Evolutionary conservation across 2,888 invertebrate genomes (phyloP).

Genomic region (Exocentrus adspersus): DNA sequence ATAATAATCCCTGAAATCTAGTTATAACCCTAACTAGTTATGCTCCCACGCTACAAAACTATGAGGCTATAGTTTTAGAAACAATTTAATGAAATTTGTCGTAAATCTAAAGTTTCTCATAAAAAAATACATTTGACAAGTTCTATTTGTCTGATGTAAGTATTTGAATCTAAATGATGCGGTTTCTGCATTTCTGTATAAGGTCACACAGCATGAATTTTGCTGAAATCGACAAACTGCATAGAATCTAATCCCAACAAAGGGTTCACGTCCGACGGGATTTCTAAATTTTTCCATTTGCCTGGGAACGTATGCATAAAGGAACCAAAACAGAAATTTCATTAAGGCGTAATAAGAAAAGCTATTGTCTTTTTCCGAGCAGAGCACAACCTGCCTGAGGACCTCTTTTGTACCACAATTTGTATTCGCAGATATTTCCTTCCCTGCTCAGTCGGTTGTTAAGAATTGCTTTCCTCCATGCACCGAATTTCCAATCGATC

Average conservation of each 20-base stretch:
- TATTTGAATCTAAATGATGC: too few species aligned
- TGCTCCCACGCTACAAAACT: too few species aligned
- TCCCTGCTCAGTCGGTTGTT: conserved; percentile 39
- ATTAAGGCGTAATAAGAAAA: conserved; percentile 29
- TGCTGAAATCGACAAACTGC: too few species aligned
- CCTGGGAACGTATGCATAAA: conserved; percentile 19
- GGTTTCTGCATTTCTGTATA: too few species aligned
- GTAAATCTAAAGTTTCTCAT: too few species aligned
- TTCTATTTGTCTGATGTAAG: too few species aligned
- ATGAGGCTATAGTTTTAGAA: too few species aligned
- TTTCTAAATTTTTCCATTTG: conserved; percentile 6
- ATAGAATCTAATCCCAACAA: too few species aligned
- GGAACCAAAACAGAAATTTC: conserved; percentile 33
- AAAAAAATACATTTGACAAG: too few species aligned
- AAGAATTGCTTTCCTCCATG: conserved; percentile 39
- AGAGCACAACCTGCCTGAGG: conserved; percentile 23
- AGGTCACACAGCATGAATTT: too few species aligned
- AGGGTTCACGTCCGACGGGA: background rate
- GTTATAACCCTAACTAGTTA: too few species aligned
- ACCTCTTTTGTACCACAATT: conserved; percentile 40
- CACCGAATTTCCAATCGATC: conserved; percentile 34
- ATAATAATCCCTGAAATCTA: background rate
- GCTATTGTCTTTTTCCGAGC: conserved; percentile 32
- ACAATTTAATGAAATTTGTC: too few species aligned
- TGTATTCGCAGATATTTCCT: conserved; percentile 42